Evolutionary conservation across 2,113 vertebrate genomes (phyloP).

Genomic region (Sula dactylatra): DNA sequence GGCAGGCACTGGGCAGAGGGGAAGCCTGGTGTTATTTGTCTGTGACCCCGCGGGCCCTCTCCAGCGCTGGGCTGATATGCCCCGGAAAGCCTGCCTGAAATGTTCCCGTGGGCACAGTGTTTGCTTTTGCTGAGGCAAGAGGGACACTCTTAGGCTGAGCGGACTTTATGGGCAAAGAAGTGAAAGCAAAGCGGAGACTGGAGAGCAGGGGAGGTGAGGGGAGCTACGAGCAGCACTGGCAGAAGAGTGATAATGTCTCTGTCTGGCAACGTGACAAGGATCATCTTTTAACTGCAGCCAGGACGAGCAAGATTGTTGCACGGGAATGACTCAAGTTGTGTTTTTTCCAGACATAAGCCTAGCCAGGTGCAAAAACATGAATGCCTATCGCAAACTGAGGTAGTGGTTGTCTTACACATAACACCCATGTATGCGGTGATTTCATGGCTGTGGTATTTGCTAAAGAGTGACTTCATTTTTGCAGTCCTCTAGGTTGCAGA

Average conservation of each 20-base stretch:
- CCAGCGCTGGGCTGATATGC: background rate
- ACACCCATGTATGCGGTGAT: background rate
- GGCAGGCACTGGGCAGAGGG: background rate
- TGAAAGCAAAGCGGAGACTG: background rate
- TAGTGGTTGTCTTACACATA: background rate
- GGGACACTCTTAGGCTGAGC: background rate
- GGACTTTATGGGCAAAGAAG: background rate
- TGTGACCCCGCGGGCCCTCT: background rate
- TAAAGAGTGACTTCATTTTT: background rate
- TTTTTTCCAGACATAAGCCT: background rate
- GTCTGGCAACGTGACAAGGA: background rate
- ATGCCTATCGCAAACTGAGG: background rate
- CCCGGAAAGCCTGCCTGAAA: background rate
- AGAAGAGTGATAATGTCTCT: background rate
- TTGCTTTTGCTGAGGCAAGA: background rate
- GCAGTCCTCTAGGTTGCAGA: background rate
- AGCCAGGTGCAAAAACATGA: background rate
- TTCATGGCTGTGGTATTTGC: background rate
- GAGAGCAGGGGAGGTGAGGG: background rate
- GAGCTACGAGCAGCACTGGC: background rate
- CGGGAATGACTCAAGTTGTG: background rate
- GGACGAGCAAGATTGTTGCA: background rate
- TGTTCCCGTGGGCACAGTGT: background rate
- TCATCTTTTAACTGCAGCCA: background rate
- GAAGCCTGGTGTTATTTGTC: background rate